These are phyloP conservation scores for Bombyx mandarina DNA, from an alignment of 1,140 invertebrate genomes.

Conservation along the genomic window DNA sequence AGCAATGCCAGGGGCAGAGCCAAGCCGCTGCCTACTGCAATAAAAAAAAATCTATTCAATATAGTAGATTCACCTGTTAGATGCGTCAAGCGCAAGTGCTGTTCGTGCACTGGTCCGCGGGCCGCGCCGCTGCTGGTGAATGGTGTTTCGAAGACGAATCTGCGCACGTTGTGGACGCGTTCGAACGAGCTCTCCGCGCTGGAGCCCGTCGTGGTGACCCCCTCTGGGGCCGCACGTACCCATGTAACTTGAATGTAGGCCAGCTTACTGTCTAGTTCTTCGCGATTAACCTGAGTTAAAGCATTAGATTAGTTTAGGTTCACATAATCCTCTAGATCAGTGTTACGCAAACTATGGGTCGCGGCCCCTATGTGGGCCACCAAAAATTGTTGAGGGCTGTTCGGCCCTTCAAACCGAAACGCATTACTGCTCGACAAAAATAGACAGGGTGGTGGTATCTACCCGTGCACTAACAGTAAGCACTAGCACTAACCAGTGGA, in stretches of 20 bases:
- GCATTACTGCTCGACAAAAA: too few relatives aligned
- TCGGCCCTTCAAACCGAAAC: too few relatives aligned
- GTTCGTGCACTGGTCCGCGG: slow-evolving; percentile 86
- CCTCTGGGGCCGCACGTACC: slow-evolving; percentile 72
- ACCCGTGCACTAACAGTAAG: too few relatives aligned
- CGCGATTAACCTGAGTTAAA: slow-evolving; percentile 77
- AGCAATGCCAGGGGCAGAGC: too few relatives aligned
- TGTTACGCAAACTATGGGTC: too few relatives aligned
- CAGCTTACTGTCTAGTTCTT: slow-evolving; percentile 84
- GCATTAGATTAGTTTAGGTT: background rate
- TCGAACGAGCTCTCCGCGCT: slow-evolving; percentile 43
- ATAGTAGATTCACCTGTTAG: slow-evolving; percentile 75
- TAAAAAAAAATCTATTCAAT: too few relatives aligned
- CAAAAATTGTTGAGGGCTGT: too few relatives aligned
- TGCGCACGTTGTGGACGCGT: slow-evolving; percentile 87
- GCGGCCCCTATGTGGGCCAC: too few relatives aligned
- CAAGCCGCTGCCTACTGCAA: too few relatives aligned
- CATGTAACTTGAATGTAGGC: slow-evolving; percentile 93
- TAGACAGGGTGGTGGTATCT: too few relatives aligned
- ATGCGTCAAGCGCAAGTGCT: slow-evolving; percentile 90
- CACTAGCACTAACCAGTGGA: too few relatives aligned
- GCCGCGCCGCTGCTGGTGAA: slow-evolving; percentile 89
- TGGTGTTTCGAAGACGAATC: slow-evolving; percentile 94
- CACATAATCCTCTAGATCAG: too few relatives aligned
- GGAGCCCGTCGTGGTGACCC: slow-evolving; percentile 19